Base-by-base conservation (phyloP, 1,140 invertebrate species). In the Hyles euphorbiae region DNA sequence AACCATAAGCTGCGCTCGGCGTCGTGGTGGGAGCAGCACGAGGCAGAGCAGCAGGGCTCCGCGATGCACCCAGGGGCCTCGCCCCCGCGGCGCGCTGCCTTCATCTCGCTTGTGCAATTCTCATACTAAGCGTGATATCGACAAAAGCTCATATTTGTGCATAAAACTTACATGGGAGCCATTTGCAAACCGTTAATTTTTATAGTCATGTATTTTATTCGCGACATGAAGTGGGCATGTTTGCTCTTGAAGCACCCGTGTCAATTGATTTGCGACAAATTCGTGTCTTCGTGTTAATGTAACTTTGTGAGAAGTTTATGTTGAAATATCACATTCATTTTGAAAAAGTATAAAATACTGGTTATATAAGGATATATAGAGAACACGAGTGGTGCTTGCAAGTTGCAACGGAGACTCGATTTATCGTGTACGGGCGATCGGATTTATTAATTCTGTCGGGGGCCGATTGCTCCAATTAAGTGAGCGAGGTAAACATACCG, bases 401-500 rank as follows among this genome's bases (percentile, higher is more conserved):
- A 58, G 52, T 63, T 45, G 60, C 63, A 65, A 50, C 65, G 67
- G 50, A 57, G 62, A 40, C 45, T 47, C 67, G 68, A 78, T 78
- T 81, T 81, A 78, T 77, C 65, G 70, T 60, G 8, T 60, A 61
- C 69, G 57, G 63, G 63, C 61, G 66, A 68, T 75, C 65, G 64
- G 69, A 80, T 83, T 79, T 81, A 81, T 81, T 76, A 81, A 83
- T 78, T 76, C 76, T 73, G 72, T 76, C 74, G 54, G 68, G 53
- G 65, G 60, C 57, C 75, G 74, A 79, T 76, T 79, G 72, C 68
- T 80, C 73, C 72, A 78, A 82, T 81, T 83, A 82, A 81, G 72
- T 68, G 66, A 65, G 61, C 53, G 69, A 63, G 74, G 75, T 83
- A 83, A 81, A 81, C 76, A 79, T 70, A 73, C 73, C 71, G 68